These are phyloP conservation scores for Adelphocoris suturalis DNA, from an alignment of 2,888 invertebrate species.

Conservation along the genomic window DNA sequence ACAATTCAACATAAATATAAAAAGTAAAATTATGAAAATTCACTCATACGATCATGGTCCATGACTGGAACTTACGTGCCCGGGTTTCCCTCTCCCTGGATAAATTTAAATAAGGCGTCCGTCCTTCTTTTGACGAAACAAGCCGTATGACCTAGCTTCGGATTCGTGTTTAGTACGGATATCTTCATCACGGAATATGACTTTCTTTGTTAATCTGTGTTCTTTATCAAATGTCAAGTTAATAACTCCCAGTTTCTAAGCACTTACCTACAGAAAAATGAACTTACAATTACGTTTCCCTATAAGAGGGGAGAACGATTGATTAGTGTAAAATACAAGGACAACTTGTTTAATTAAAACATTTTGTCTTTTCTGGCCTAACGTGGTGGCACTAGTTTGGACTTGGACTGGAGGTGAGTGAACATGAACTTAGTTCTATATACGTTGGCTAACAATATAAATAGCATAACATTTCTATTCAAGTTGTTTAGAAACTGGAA, in stretches of 20 bases:
- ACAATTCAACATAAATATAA: too few relatives aligned
- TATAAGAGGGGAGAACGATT: neutral
- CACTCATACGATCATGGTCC: too few relatives aligned
- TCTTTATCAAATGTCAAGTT: neutral
- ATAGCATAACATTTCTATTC: neutral
- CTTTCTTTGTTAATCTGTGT: too few relatives aligned
- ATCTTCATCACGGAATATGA: too few relatives aligned
- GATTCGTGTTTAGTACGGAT: too few relatives aligned
- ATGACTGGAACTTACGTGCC: too few relatives aligned
- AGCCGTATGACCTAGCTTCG: too few relatives aligned
- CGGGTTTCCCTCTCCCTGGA: too few relatives aligned
- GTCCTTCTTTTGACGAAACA: too few relatives aligned
- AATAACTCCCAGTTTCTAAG: neutral
- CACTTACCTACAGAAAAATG: neutral
- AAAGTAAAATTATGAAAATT: too few relatives aligned
- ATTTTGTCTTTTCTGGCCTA: neutral
- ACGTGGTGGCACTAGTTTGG: constrained; percentile 4
- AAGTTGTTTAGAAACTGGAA: neutral
- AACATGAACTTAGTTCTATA: neutral
- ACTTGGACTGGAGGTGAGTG: constrained; percentile 4
- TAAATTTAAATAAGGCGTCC: too few relatives aligned
- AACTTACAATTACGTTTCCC: neutral
- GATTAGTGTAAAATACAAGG: neutral
- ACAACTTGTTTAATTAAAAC: neutral
- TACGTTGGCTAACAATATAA: neutral